Conservation (phyloP, 2,888 invertebrate genomes). For the Pseudeuparius sepicola region DNA sequence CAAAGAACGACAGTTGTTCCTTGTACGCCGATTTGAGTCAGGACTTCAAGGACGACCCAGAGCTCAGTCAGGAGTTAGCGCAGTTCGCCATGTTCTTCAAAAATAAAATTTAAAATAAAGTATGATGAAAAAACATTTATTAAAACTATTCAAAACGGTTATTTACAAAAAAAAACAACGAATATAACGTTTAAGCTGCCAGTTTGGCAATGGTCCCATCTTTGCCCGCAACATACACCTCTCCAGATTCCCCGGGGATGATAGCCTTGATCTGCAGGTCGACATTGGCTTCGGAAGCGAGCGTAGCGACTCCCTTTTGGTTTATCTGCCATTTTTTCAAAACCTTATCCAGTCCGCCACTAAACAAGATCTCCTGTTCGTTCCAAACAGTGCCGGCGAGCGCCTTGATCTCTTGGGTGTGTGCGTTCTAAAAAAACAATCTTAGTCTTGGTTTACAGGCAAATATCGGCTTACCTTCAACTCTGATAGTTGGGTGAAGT, state of each 20-base stretch:
- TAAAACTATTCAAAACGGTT: too few species aligned
- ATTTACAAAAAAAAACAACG: too few species aligned
- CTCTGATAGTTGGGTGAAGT: constrained; percentile 43
- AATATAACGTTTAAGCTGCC: too few species aligned
- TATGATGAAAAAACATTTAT: too few species aligned
- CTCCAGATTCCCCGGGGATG: constrained; percentile 25
- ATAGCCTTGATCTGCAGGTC: constrained; percentile 30
- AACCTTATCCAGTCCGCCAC: constrained; percentile 40
- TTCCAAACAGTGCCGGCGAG: constrained; percentile 30
- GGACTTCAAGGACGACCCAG: constrained; percentile 38
- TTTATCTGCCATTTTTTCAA: constrained; percentile 38
- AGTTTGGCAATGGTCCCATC: constrained; percentile 46
- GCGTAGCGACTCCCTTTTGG: background rate
- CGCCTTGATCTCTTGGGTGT: constrained; percentile 39
- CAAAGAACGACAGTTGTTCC: too few species aligned
- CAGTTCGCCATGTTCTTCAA: constrained; percentile 31
- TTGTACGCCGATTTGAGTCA: constrained; percentile 21
- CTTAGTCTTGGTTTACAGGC: too few species aligned
- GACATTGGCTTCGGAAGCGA: too few species aligned
- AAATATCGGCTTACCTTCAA: constrained; percentile 43
- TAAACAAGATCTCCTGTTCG: constrained; percentile 30
- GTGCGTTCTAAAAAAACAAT: constrained; percentile 3
- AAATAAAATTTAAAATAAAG: constrained; percentile 15
- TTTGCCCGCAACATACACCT: constrained; percentile 46
- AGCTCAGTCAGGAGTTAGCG: constrained; percentile 35